A percentile compares a stretch with the other conserved stretches of the same genome.
phyloP scores from a whole-genome alignment of 2,888 invertebrate genomes.

The Rhingia rostrata region DNA sequence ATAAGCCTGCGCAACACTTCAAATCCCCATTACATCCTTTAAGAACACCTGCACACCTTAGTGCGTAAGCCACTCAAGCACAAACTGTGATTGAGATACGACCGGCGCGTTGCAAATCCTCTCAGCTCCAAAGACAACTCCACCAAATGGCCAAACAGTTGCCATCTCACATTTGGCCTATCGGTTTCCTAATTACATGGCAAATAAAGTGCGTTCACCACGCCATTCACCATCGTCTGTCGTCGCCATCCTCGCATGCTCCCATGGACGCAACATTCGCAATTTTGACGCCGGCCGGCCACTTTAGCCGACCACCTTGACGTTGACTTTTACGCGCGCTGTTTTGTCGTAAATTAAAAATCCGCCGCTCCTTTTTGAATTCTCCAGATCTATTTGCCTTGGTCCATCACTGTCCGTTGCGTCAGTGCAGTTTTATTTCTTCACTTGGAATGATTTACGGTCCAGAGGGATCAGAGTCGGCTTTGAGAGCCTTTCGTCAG shows the following conservation, averaged over 20 bases:
- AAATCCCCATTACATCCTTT: constrained; percentile 13
- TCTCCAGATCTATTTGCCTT: constrained; percentile 47
- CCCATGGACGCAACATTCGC: constrained; percentile 15
- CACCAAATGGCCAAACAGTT: constrained; percentile 65
- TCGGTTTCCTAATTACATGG: constrained; percentile 71
- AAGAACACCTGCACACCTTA: constrained; percentile 58
- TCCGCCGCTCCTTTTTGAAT: constrained; percentile 39
- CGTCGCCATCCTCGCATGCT: constrained; percentile 1
- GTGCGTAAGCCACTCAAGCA: constrained; percentile 43
- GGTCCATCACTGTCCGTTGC: constrained; percentile 25
- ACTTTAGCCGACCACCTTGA: constrained; percentile 17
- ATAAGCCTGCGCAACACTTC: neutral
- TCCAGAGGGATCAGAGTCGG: constrained; percentile 33
- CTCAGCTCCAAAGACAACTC: constrained; percentile 58
- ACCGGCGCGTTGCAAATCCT: constrained; percentile 56
- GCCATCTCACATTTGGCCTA: constrained; percentile 64
- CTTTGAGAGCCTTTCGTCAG: constrained; percentile 53
- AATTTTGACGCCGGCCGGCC: constrained; percentile 34
- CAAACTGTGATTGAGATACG: constrained; percentile 71
- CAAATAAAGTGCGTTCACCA: constrained; percentile 59
- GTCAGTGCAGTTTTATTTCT: constrained; percentile 64
- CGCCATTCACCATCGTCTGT: neutral
- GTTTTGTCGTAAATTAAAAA: constrained; percentile 65
- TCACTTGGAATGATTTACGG: constrained; percentile 70
- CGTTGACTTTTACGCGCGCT: constrained; percentile 64